phyloP scores from a whole-genome alignment of 2,888 invertebrate species.

The Morpho helenor region DNA sequence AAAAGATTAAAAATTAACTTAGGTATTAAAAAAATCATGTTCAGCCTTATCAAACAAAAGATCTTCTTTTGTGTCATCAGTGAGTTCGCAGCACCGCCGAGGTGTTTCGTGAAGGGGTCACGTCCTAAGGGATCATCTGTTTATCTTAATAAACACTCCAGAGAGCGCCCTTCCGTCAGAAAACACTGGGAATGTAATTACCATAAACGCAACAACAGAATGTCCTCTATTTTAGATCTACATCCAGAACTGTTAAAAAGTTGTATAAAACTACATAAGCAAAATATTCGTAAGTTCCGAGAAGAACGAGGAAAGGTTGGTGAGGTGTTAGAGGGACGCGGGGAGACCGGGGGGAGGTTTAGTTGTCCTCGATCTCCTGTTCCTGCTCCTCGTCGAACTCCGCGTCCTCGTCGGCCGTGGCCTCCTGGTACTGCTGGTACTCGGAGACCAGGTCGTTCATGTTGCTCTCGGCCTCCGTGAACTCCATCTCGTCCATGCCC shows the following conservation, averaged over 20 bases:
- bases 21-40: slow-evolving; percentile 68
- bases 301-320: slow-evolving; percentile 34
- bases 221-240: slow-evolving; percentile 37
- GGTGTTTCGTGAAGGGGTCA: slow-evolving; percentile 59
- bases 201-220: slow-evolving; percentile 44
- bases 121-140: slow-evolving; percentile 48
- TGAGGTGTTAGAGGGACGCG: slow-evolving; percentile 29
- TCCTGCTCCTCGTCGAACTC: slow-evolving; percentile 89
- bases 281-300: slow-evolving; percentile 37
- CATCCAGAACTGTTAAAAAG: slow-evolving; percentile 49
- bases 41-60: slow-evolving; percentile 77
- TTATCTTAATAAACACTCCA: slow-evolving; percentile 56
- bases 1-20: slow-evolving; percentile 72
- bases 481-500: slow-evolving; percentile 95
- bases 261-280: slow-evolving; percentile 61
- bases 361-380: slow-evolving; percentile 84
- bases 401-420: slow-evolving; percentile 89
- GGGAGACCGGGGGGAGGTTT: slow-evolving; percentile 35
- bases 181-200: slow-evolving; percentile 72
- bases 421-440: slow-evolving; percentile 97
- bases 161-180: slow-evolving; percentile 68
- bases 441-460: slow-evolving; percentile 97
- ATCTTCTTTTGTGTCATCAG: slow-evolving; percentile 67
- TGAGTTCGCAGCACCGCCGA: slow-evolving; percentile 54
- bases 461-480: slow-evolving; percentile 96